Percentiles rank a stretch among this genome's conserved stretches.
Evolutionary conservation across 2,888 invertebrate species (phyloP).

Genomic region (Mimachlamys varia): DNA sequence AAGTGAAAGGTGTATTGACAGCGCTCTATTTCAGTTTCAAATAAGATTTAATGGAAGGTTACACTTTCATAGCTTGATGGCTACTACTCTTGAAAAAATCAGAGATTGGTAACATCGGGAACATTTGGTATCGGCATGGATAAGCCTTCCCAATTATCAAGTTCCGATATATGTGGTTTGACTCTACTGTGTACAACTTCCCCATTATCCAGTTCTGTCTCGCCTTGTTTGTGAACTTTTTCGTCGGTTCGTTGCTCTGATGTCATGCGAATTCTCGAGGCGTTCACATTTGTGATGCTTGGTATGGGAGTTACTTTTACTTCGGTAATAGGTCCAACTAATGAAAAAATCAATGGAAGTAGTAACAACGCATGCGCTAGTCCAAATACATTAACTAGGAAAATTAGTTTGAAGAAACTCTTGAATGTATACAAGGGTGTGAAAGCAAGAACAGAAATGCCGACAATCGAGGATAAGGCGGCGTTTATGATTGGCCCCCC

Average conservation of each 20-base stretch:
- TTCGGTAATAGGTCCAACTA: constrained; percentile 52
- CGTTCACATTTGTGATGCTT: not conserved
- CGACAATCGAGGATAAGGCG: constrained; percentile 60
- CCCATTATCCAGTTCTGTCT: not conserved
- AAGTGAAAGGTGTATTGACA: too few relatives aligned
- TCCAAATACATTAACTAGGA: constrained; percentile 60
- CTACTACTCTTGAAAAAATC: too few relatives aligned
- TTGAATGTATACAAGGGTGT: constrained; percentile 61
- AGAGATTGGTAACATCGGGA: not conserved
- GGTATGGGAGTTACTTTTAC: not conserved
- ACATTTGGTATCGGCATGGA: not conserved
- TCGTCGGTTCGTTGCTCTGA: not conserved
- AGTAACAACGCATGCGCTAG: constrained; percentile 56
- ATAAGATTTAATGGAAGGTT: too few relatives aligned
- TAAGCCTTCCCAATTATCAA: too few relatives aligned
- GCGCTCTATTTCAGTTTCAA: too few relatives aligned
- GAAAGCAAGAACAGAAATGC: constrained; percentile 54
- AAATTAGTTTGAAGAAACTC: constrained; percentile 63
- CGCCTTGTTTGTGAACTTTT: not conserved
- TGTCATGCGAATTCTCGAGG: not conserved
- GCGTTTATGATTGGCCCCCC: constrained; percentile 61
- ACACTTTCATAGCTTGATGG: too few relatives aligned
- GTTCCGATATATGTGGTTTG: too few relatives aligned
- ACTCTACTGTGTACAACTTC: too few relatives aligned
- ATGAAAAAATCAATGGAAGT: constrained; percentile 56